phyloP scores from a whole-genome alignment of 2,888 invertebrate genomes.

The Papilio elwesi region DNA sequence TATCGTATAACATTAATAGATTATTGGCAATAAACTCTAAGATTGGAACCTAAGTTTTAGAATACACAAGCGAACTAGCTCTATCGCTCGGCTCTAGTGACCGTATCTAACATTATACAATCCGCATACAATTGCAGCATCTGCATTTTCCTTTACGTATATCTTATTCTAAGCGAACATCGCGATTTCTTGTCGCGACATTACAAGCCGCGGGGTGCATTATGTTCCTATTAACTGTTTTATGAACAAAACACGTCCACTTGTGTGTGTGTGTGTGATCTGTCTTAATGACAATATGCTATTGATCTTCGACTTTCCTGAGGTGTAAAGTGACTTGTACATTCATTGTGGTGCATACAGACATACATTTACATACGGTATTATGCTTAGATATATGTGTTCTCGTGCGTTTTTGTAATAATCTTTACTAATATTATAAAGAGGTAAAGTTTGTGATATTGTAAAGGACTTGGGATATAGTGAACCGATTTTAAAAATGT shows the following conservation, averaged over 20 bases:
- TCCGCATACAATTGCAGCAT: constrained; percentile 40
- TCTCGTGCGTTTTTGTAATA: no score
- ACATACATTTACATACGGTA: no score
- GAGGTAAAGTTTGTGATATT: no score
- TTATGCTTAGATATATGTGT: no score
- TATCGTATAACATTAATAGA: no score
- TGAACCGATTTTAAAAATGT: no score
- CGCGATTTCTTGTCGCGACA: constrained; percentile 58
- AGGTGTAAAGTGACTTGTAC: background rate
- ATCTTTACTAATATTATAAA: no score
- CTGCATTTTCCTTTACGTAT: constrained; percentile 48
- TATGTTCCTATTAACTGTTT: constrained; percentile 63
- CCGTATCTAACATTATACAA: constrained; percentile 31
- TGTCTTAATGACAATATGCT: constrained; percentile 50
- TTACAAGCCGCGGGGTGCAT: constrained; percentile 51
- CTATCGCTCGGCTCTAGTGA: background rate
- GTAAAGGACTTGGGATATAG: no score
- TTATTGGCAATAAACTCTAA: background rate
- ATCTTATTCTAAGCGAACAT: constrained; percentile 54
- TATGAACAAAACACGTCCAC: constrained; percentile 48
- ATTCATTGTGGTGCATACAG: constrained; percentile 5
- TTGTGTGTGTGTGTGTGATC: constrained; percentile 54
- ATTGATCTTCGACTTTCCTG: constrained; percentile 26
- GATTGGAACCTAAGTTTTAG: background rate
- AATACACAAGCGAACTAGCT: background rate